Base-by-base conservation (phyloP, 2,797 vertebrate genomes). In the Takifugu ocellatus region DNA sequence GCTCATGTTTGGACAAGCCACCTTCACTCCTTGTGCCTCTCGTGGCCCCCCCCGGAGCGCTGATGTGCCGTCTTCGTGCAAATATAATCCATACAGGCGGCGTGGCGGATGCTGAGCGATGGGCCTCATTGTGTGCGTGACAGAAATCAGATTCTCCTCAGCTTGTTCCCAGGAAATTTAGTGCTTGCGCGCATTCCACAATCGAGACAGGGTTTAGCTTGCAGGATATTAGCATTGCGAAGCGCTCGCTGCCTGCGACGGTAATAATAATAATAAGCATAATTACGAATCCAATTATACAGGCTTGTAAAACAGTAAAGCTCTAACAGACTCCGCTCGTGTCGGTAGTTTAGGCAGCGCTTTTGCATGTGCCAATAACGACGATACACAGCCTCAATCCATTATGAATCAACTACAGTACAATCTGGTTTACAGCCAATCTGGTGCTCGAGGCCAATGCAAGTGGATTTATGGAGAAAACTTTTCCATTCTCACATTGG, bases 1-100 rank as follows among this genome's bases (percentile, higher is more conserved):
- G 59, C 61, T 55, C 10, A 76, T 79, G 67, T 81, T 83, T 83
- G 80, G 86, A 80, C 84, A 87, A 84, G 86, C 86, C 82, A 86
- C 83, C 86, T 83, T 76, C 52, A n/a, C 67, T 75, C 86, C 75
- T 75, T 66, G 72, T 66, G 74, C 70, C 58, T 59, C 68, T 51
- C 43, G 15, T 44, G 44, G 36, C 44, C 73, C 81, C 82, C 81
- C 36, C 84, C 60, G 57, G 68, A 78, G 83, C 42, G 71, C 62
- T 39, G 39, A 75, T 82, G 68, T 59, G 71, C 74, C 80, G 75
- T 74, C 70, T 44, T 66, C 64, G 67, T 76, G 79, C 83, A 87
- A 90, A 90, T 86, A 87, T 82, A 83, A 85, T 84, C 78, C 75
- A 84, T 75, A 63, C 17, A 55, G 6, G 39, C 57, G n/a, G 50